Conservation (phyloP, 2,113 vertebrate genomes). For the Sebastes fasciatus region DNA sequence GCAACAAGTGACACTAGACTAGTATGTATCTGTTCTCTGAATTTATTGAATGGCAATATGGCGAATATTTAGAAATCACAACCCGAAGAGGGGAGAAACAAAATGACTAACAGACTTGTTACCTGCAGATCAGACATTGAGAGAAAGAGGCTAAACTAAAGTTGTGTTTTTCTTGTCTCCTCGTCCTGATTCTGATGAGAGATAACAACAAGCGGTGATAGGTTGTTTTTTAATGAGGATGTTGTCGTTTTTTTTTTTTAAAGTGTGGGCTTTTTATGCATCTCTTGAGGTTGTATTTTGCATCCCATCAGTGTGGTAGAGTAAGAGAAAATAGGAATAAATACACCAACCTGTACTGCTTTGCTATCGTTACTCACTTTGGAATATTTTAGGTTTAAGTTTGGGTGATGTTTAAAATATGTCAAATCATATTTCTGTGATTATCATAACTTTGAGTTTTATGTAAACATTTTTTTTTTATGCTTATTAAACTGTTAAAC, state of each 20-base stretch:
- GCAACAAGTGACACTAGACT: too few relatives aligned
- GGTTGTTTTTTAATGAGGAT: neutral
- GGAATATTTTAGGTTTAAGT: neutral
- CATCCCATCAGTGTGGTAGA: neutral
- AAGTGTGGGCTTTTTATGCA: neutral
- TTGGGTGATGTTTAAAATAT: neutral
- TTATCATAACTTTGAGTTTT: neutral
- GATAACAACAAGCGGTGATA: neutral
- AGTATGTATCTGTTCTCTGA: neutral
- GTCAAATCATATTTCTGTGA: neutral
- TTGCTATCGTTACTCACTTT: neutral
- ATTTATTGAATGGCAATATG: neutral
- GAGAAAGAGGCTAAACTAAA: too few relatives aligned
- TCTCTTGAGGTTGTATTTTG: neutral
- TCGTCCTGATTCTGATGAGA: neutral
- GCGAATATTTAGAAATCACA: neutral
- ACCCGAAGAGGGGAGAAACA: neutral
- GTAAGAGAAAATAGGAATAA: neutral
- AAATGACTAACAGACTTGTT: too few relatives aligned
- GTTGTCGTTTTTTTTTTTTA: neutral
- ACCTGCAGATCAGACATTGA: too few relatives aligned
- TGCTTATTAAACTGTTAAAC: neutral
- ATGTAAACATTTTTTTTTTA: neutral
- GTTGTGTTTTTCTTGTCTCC: too few relatives aligned
- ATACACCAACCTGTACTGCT: neutral